A percentile compares a stretch with the other conserved stretches of the same genome.
These are phyloP conservation scores for Arenaria interpres DNA, from an alignment of 2,113 vertebrate genomes.

Conservation along the genomic window DNA sequence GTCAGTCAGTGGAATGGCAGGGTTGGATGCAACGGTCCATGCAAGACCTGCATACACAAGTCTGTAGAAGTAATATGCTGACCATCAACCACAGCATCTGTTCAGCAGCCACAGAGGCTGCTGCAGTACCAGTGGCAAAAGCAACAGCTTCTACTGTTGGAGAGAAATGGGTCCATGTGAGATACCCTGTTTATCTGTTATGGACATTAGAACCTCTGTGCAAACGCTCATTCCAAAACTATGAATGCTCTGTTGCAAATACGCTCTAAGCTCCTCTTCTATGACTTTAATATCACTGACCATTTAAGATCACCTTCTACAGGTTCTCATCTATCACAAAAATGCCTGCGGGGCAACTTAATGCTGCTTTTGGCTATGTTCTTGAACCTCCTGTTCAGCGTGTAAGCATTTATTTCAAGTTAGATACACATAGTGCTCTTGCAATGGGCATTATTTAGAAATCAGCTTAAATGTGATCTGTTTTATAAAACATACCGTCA, in stretches of 20 bases:
- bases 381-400: constrained; percentile 45
- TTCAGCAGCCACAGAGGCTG: neutral
- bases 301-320: constrained; percentile 21
- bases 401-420: constrained; percentile 18
- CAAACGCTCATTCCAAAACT: neutral
- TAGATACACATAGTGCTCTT: constrained; percentile 48
- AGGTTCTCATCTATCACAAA: constrained; percentile 50
- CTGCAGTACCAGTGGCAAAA: neutral
- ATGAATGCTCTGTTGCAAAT: neutral
- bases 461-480: constrained; percentile 28
- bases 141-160: neutral
- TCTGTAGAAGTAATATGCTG: neutral
- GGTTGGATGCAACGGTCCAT: neutral
- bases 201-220: neutral
- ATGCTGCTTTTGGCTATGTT: constrained; percentile 40
- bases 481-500: constrained; percentile 77
- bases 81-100: neutral
- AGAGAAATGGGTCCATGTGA: neutral
- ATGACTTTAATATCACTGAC: neutral
- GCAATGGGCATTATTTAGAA: constrained; percentile 61
- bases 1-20: neutral
- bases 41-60: neutral
- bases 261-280: neutral
- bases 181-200: neutral
- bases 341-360: constrained; percentile 37